phyloP scores from a whole-genome alignment of 2,797 vertebrate species.

The Presbytis comata region DNA sequence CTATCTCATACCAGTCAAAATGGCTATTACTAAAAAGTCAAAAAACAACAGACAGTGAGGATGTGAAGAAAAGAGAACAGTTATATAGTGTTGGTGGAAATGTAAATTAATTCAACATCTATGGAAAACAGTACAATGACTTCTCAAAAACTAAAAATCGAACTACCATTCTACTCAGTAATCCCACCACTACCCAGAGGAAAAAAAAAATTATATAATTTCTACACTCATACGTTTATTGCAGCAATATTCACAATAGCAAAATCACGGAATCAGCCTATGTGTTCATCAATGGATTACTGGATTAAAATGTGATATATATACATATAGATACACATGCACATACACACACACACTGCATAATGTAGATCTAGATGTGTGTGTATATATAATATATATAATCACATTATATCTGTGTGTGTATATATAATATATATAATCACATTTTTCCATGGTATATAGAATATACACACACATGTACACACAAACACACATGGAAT shows the following conservation, averaged over 20 bases:
- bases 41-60: background rate
- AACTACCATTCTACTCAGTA: background rate
- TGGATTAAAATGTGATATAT: background rate
- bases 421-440: background rate
- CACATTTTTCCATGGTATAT: background rate
- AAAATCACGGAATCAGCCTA: background rate
- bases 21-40: background rate
- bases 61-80: background rate
- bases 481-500: too few species aligned
- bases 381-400: too few species aligned
- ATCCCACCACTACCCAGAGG: background rate
- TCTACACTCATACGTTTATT: background rate
- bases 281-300: background rate
- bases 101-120: background rate
- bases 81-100: background rate
- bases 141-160: background rate
- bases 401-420: too few species aligned
- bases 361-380: too few species aligned
- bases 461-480: background rate
- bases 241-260: background rate
- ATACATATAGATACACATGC: too few species aligned
- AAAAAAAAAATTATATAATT: background rate
- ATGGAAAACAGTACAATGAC: background rate
- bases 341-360: fast-evolving
- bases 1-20: background rate